Evolutionary conservation across 2,797 vertebrate genomes (phyloP).

Genomic region (Chanos chanos): DNA sequence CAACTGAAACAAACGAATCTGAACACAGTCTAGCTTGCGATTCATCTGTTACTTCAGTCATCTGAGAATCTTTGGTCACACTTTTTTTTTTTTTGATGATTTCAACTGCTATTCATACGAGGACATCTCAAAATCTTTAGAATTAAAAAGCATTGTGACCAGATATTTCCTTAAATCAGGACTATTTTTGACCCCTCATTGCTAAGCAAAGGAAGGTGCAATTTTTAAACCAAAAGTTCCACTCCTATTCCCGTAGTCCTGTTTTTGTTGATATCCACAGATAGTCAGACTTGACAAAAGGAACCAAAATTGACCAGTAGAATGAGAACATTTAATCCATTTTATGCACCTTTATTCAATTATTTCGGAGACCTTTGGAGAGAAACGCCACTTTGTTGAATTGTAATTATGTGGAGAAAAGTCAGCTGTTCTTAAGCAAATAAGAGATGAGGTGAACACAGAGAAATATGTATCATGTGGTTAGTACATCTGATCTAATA

Average conservation of each 20-base stretch:
- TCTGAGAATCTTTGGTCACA: not conserved
- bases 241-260: too few species aligned
- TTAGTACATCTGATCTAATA: slow-evolving; percentile 9
- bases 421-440: too few species aligned
- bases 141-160: too few species aligned
- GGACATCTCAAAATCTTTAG: too few species aligned
- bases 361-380: not conserved
- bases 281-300: slow-evolving; percentile 13
- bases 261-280: not conserved
- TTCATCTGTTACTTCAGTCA: too few species aligned
- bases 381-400: not conserved
- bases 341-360: not conserved
- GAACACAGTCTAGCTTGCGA: too few species aligned
- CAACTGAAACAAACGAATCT: too few species aligned
- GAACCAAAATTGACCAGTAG: slow-evolving; percentile 33
- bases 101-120: too few species aligned
- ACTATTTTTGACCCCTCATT: not conserved
- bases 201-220: too few species aligned
- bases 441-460: not conserved
- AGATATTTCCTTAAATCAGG: not conserved
- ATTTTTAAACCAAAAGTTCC: too few species aligned
- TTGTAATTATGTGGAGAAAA: too few species aligned
- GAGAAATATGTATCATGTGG: not conserved
- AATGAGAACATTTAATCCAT: too few species aligned
- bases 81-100: not conserved